Conservation (phyloP, 2,888 invertebrate genomes). For the Philereme transversata region DNA sequence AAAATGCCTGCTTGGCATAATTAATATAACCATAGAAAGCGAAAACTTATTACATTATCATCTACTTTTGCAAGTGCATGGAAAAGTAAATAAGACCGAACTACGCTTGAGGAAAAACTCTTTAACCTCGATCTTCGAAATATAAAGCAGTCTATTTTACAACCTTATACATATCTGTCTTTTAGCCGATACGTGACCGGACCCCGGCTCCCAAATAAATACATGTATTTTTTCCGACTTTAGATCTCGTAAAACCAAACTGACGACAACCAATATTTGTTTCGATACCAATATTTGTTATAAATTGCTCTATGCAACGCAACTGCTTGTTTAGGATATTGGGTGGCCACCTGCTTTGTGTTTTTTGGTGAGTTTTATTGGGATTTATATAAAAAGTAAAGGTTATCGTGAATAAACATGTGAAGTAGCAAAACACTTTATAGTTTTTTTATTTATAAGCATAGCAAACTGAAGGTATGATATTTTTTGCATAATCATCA, state of each 20-base stretch:
- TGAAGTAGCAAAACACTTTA: no score
- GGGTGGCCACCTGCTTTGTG: conserved; percentile 16
- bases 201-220: conserved; percentile 55
- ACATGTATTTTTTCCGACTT: conserved; percentile 15
- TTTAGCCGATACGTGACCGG: conserved; percentile 53
- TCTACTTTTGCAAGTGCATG: no score
- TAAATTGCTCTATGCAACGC: conserved; percentile 44
- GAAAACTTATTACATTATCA: no score
- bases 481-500: no score
- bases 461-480: no score
- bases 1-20: no score
- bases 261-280: conserved; percentile 52
- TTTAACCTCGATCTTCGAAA: conserved; percentile 3
- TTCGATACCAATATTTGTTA: conserved; percentile 67
- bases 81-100: no score
- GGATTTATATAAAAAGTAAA: conserved; percentile 1
- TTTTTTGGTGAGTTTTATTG: conserved; percentile 15
- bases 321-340: conserved; percentile 37
- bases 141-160: conserved; percentile 38
- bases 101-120: neutral
- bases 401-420: no score
- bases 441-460: no score
- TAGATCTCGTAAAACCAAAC: conserved; percentile 55
- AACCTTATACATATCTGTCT: conserved; percentile 41
- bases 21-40: no score